Evolutionary conservation across 2,797 vertebrate genomes (phyloP), one percentile per base, ranked within the genome.

Genomic region (Sebastes taczanowskii): DNA sequence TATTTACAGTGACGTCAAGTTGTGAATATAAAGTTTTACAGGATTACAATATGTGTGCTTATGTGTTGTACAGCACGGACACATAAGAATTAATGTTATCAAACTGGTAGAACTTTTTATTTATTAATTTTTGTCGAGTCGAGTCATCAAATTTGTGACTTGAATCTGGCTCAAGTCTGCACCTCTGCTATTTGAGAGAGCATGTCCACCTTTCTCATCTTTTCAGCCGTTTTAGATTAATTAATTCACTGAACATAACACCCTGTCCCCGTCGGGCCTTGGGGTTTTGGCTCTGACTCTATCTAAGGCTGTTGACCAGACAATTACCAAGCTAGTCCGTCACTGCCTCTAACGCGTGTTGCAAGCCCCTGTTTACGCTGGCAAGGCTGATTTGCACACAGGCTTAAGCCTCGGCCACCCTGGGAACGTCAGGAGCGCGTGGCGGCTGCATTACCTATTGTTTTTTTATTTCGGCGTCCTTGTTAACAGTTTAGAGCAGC

Each of bases 231-330:
- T 75, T 64, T 3, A 75, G 52, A 84, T 82, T 81, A 76, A 89
- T 85, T 83, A 52, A 87, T 80, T 82, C 49, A 42, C 38, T 42
- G 66, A 22, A 80, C 56, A 82, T 71, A 61, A 71, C 73, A 79
- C 14, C 38, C 66, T 69, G 75, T 79, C 55, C 80, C 68, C 76
- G 62, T 71, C 70, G 63, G 75, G 71, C 80, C 71, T 67, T 13
- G 7, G 52, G 38, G 68, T 75, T 76, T 65, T 67, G 77, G 78
- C 76, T 74, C 67, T 30, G 67, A 74, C 74, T 83, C 53, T 76
- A 62, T 81, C 72, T 74, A 35, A 78, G 66, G 80, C 73, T 78
- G 85, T 78, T 86, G 84, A 87, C 66, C 70, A 80, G 52, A 80
- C 71, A 81, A 80, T 82, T 85, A 83, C 74, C 61, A 16, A 56